Base-by-base conservation (phyloP, 2,113 vertebrate species). In the Rana temporaria region DNA sequence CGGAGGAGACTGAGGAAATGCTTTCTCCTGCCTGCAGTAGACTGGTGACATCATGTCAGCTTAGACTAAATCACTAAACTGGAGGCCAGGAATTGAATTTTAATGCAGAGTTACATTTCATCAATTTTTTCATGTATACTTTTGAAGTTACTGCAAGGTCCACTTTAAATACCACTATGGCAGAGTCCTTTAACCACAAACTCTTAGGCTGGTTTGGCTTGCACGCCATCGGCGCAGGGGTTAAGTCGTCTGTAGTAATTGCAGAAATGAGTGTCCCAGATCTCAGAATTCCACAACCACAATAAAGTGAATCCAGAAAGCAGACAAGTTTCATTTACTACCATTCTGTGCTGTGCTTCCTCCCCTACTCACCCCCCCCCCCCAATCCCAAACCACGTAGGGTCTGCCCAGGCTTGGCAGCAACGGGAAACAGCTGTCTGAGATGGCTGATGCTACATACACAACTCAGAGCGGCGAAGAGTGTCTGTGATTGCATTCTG, bases 261-360 rank as follows among this genome's bases (percentile, higher is more conserved):
- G 87, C 85, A 89, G 89, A 84, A 88, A 6, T 0, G 85, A 70
- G 84, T 17, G 70, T 85, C 90, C 90, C 82, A 59, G 60, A 84
- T 88, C 87, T 86, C 85, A 85, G 88, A 87, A 87, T 87, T 87
- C 69, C 87, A 85, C 68, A 72, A 87, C 89, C 90, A 90, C 91
- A 90, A 87, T 84, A 90, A 91, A 91, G 89, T 67, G 86, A 86
- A 87, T 87, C 77, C 87, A 89, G 89, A 87, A 89, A 85, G 86
- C 87, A 88, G 88, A 1, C 60, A 79, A 55, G 89, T 90, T 92
- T 90, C 87, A 81, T 86, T 91, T 91, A 85, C 86, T 86, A 20
- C 88, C 85, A 81, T 89, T 87, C 79, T 88, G 85, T 74, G 87
- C 86, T 81, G 68, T 87, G 85, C 85, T 87, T 80, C 85, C 91